Evolutionary conservation across 2,888 invertebrate species (phyloP).

Genomic region (Cataglyphis cursor): DNA sequence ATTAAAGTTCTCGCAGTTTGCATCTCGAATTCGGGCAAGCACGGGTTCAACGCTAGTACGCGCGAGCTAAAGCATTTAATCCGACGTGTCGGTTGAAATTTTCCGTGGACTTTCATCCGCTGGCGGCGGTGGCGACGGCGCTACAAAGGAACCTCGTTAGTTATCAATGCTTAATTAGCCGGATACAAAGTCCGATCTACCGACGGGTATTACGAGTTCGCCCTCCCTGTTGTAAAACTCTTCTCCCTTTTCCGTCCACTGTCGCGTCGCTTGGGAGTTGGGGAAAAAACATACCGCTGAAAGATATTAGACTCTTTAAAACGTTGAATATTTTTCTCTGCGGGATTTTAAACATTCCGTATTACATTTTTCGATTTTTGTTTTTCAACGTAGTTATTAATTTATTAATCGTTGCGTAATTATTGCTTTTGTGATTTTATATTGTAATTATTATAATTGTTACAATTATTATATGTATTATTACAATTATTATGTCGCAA

Average conservation of each 20-base stretch:
- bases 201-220: constrained; percentile 50
- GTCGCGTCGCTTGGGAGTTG: constrained; percentile 11
- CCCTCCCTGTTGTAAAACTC: constrained; percentile 14
- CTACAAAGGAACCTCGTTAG: constrained; percentile 77
- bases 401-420: not conserved
- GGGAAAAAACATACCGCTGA: not conserved
- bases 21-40: constrained; percentile 25
- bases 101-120: constrained; percentile 63
- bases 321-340: not conserved
- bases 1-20: constrained; percentile 48
- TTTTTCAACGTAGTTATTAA: not conserved
- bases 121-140: constrained; percentile 44
- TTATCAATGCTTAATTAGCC: constrained; percentile 79
- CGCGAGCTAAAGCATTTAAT: constrained; percentile 64
- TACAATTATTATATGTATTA: no score
- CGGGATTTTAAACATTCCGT: not conserved
- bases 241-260: constrained; percentile 9
- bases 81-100: constrained; percentile 69
- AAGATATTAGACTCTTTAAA: not conserved
- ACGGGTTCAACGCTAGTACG: constrained; percentile 53
- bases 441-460: not conserved
- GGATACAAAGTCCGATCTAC: constrained; percentile 61
- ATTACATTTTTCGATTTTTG: not conserved
- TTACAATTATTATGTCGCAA: not conserved
- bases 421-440: not conserved